Conservation (phyloP, 2,113 vertebrate genomes). For the pig (Sus scrofa) region T2T-Sscrofa CM000814.6:62905501-62906000, state of each 20-base stretch:
- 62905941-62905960: neutral
- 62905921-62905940: neutral
- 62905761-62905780: neutral
- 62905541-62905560: neutral
- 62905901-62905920: neutral
- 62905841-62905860: fast-evolving
- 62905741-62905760: neutral
- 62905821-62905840: neutral
- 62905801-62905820: neutral
- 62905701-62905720: neutral
- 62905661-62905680: neutral
- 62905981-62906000: neutral
- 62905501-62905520: neutral
- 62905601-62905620: too few species aligned
- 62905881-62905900: neutral
- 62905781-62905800: neutral
- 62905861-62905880: neutral
- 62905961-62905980: conserved; percentile 14
- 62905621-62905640: too few species aligned
- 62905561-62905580: neutral
- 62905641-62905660: too few species aligned
- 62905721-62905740: neutral
- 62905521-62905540: neutral
- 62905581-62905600: neutral
- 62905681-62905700: neutral